Conservation (phyloP, 2,113 vertebrate species). For the Glaucomys volans region DNA sequence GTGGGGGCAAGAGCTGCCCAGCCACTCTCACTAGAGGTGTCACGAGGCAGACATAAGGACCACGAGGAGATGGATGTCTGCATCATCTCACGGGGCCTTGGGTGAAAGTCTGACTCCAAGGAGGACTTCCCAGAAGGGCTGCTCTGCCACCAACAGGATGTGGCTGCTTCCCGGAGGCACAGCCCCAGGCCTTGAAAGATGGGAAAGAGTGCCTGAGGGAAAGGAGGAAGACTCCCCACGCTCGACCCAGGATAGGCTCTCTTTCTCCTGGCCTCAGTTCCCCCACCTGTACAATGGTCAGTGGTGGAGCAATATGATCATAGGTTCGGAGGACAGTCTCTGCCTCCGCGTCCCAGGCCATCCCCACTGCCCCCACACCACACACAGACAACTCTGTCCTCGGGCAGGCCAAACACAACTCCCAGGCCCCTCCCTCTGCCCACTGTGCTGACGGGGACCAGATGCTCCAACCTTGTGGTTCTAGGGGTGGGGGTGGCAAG, state of each 20-base stretch:
- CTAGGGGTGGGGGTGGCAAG: slow-evolving; percentile 74
- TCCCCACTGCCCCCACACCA: slow-evolving; percentile 59
- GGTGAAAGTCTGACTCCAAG: slow-evolving; percentile 50
- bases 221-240: not conserved
- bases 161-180: slow-evolving; percentile 69
- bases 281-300: slow-evolving; percentile 27
- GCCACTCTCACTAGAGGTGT: not conserved
- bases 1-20: not conserved
- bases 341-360: not conserved
- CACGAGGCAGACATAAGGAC: not conserved
- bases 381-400: slow-evolving; percentile 82
- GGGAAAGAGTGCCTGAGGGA: slow-evolving; percentile 7
- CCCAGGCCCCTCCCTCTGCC: slow-evolving; percentile 75
- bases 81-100: not conserved
- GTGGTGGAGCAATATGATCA: too few species aligned
- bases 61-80: not conserved
- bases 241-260: not conserved
- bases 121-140: slow-evolving; percentile 72
- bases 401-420: slow-evolving; percentile 65
- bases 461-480: slow-evolving; percentile 83
- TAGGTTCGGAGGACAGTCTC: not conserved
- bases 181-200: slow-evolving; percentile 17
- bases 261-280: slow-evolving; percentile 61
- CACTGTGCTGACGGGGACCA: slow-evolving; percentile 83
- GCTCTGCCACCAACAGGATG: slow-evolving; percentile 75